Conservation (phyloP, 2,888 invertebrate species). For the Abscondita cerata region DNA sequence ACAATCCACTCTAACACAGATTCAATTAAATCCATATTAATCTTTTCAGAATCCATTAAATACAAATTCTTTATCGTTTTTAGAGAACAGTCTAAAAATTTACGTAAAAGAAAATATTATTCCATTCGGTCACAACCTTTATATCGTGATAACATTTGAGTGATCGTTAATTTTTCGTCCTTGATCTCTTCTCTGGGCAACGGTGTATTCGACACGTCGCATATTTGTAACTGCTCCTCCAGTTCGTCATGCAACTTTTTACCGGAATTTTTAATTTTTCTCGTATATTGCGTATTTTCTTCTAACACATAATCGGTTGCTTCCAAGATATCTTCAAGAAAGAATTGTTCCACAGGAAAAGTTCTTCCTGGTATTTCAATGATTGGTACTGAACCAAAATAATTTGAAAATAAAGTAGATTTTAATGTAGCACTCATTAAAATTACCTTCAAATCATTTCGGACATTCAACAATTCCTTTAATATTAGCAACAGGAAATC, state of each 20-base stretch:
- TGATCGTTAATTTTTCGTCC: constrained; percentile 75
- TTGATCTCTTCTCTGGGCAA: constrained; percentile 67
- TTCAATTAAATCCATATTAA: constrained; percentile 80
- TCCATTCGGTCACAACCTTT: constrained; percentile 61
- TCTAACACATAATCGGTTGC: constrained; percentile 66
- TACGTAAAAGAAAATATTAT: neutral
- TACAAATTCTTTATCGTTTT: constrained; percentile 76
- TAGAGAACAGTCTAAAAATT: constrained; percentile 62
- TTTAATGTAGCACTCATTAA: constrained; percentile 95
- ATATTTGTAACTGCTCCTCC: constrained; percentile 70
- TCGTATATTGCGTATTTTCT: constrained; percentile 67
- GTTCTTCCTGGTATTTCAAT: constrained; percentile 85
- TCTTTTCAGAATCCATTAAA: constrained; percentile 78
- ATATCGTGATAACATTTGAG: constrained; percentile 73
- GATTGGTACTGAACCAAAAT: constrained; percentile 81
- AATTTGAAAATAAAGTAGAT: constrained; percentile 81
- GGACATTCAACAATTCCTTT: constrained; percentile 74
- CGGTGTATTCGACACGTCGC: constrained; percentile 64
- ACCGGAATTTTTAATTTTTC: constrained; percentile 68
- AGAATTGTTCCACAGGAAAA: constrained; percentile 82
- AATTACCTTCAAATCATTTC: constrained; percentile 81
- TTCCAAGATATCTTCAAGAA: constrained; percentile 83
- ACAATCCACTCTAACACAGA: constrained; percentile 73
- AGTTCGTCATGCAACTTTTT: constrained; percentile 69
- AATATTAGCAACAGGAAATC: constrained; percentile 88